Evolutionary conservation across 2,888 invertebrate species (phyloP).

Genomic region (Phaedon cochleariae): DNA sequence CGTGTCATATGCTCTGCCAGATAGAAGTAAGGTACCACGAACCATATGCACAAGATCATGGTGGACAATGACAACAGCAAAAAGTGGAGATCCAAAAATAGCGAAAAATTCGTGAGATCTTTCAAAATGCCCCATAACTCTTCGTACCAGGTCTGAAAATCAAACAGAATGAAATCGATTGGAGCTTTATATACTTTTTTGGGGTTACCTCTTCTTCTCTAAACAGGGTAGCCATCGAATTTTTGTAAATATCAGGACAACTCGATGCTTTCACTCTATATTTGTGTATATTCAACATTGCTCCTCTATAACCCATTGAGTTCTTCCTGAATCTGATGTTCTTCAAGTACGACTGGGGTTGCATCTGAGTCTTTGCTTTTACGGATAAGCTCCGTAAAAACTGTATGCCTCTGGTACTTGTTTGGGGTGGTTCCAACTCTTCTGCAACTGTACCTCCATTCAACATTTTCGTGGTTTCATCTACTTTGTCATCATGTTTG

Average conservation of each 20-base stretch:
- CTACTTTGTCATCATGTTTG: not conserved
- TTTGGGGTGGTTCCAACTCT: not conserved
- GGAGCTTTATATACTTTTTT: not conserved
- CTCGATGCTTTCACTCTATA: constrained; percentile 87
- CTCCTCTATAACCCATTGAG: constrained; percentile 87
- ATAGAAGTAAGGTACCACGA: constrained; percentile 95
- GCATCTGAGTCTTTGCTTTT: constrained; percentile 33
- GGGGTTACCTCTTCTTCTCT: constrained; percentile 75
- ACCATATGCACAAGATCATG: constrained; percentile 89
- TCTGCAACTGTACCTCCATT: not conserved
- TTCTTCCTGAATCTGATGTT: constrained; percentile 78
- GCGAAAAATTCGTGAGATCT: constrained; percentile 80
- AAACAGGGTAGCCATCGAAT: constrained; percentile 84
- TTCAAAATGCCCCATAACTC: constrained; percentile 72
- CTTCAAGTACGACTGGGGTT: constrained; percentile 68
- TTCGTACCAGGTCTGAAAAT: constrained; percentile 75
- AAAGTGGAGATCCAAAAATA: constrained; percentile 81
- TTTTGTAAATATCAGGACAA: constrained; percentile 90
- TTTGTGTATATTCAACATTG: constrained; percentile 83
- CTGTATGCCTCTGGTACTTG: constrained; percentile 12
- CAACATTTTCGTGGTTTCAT: constrained; percentile 40
- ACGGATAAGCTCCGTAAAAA: constrained; percentile 26
- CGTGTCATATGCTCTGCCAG: constrained; percentile 84
- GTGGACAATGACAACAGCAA: constrained; percentile 85
- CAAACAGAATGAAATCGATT: not conserved